Evolutionary conservation across 2,888 invertebrate species (phyloP).

Genomic region (Cosmia trapezina): DNA sequence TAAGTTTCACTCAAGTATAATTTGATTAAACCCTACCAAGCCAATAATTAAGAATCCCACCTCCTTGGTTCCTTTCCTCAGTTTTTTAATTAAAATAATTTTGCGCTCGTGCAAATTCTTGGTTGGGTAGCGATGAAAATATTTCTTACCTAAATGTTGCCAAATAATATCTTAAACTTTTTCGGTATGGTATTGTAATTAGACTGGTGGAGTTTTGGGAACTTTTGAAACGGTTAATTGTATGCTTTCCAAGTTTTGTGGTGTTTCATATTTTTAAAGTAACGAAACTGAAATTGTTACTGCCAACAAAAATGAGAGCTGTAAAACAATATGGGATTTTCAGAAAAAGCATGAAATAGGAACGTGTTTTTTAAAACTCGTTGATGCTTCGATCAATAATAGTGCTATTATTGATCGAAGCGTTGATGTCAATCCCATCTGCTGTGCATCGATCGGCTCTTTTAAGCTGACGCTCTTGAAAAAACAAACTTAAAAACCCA

Average conservation of each 20-base stretch:
- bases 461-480: slow-evolving; percentile 23
- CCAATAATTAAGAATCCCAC: slow-evolving; percentile 70
- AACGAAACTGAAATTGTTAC: not conserved
- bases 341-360: not conserved
- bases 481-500: slow-evolving; percentile 52
- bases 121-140: slow-evolving; percentile 64
- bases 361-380: not conserved
- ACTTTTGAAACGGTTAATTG: slow-evolving; percentile 25
- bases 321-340: not conserved
- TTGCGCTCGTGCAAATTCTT: slow-evolving; percentile 68
- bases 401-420: too few species aligned
- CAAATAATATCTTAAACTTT: slow-evolving; percentile 62
- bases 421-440: slow-evolving; percentile 5
- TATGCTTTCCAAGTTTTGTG: slow-evolving; percentile 24
- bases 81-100: slow-evolving; percentile 77
- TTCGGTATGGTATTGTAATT: slow-evolving; percentile 57
- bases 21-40: slow-evolving; percentile 68
- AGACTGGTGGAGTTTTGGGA: slow-evolving; percentile 35
- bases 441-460: slow-evolving; percentile 8
- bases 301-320: not conserved
- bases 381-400: too few species aligned
- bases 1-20: slow-evolving; percentile 63
- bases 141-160: slow-evolving; percentile 63
- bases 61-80: slow-evolving; percentile 57
- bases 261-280: slow-evolving; percentile 4